Evolutionary conservation across 1,140 invertebrate species (phyloP).

Genomic region (Eupeodes corollae): DNA sequence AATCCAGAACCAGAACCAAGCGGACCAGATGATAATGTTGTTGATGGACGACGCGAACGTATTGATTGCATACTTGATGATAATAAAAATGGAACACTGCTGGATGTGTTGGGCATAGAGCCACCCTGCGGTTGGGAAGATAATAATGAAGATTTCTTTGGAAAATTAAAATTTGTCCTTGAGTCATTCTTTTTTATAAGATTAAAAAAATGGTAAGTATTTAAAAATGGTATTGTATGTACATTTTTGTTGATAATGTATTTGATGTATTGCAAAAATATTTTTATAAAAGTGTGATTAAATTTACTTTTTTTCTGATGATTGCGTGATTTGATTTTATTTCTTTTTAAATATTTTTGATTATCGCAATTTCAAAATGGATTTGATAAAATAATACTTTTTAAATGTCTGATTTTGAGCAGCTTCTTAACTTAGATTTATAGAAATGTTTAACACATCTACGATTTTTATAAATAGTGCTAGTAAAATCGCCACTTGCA

Average conservation of each 20-base stretch:
- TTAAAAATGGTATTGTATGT: constrained; percentile 6
- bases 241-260: constrained; percentile 5
- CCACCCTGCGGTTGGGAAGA: constrained; percentile 53
- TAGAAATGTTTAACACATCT: no score
- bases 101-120: constrained; percentile 77
- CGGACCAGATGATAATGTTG: constrained; percentile 41
- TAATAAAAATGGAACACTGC: constrained; percentile 71
- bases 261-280: not conserved
- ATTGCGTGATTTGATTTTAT: no score
- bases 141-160: constrained; percentile 38
- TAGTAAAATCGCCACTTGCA: no score
- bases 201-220: not conserved
- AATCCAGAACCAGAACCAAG: constrained; percentile 54
- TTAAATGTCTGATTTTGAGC: no score
- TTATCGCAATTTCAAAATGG: no score
- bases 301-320: no score
- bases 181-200: constrained; percentile 10
- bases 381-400: no score
- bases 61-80: constrained; percentile 74
- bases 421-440: no score
- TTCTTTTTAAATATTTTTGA: no score
- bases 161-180: constrained; percentile 27
- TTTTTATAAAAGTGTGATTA: no score
- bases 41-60: constrained; percentile 62
- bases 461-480: no score